phyloP scores from a whole-genome alignment of 2,797 vertebrate genomes.

The Dallia pectoralis region DNA sequence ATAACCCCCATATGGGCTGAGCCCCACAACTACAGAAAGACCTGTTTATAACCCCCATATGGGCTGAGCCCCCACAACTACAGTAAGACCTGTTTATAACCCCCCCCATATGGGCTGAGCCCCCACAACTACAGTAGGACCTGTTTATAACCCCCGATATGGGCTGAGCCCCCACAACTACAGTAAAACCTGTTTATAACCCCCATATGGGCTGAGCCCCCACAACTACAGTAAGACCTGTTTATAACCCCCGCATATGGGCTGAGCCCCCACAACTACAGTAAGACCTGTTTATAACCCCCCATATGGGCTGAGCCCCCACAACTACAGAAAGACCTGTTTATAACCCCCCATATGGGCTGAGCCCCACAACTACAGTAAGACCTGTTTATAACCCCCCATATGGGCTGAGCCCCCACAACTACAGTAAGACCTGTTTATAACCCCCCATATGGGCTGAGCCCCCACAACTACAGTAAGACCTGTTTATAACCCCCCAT shows the following conservation, averaged over 20 bases:
- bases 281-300: constrained; percentile 18
- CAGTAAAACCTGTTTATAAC: constrained; percentile 30
- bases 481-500: too few relatives aligned
- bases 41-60: background rate
- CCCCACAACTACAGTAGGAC: constrained; percentile 54
- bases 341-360: constrained; percentile 26
- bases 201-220: constrained; percentile 45
- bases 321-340: constrained; percentile 44
- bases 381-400: background rate
- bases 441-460: constrained; percentile 34
- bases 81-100: constrained; percentile 30
- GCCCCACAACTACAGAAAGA: constrained; percentile 52
- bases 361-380: constrained; percentile 55
- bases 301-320: constrained; percentile 50
- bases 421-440: constrained; percentile 39
- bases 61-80: constrained; percentile 53
- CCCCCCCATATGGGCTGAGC: constrained; percentile 39
- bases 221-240: constrained; percentile 48
- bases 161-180: constrained; percentile 53
- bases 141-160: background rate
- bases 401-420: constrained; percentile 53
- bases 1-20: constrained; percentile 33
- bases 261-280: constrained; percentile 54
- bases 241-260: constrained; percentile 20
- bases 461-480: constrained; percentile 55